phyloP scores from a whole-genome alignment of 2,797 vertebrate genomes.

The Tapirus indicus region DNA sequence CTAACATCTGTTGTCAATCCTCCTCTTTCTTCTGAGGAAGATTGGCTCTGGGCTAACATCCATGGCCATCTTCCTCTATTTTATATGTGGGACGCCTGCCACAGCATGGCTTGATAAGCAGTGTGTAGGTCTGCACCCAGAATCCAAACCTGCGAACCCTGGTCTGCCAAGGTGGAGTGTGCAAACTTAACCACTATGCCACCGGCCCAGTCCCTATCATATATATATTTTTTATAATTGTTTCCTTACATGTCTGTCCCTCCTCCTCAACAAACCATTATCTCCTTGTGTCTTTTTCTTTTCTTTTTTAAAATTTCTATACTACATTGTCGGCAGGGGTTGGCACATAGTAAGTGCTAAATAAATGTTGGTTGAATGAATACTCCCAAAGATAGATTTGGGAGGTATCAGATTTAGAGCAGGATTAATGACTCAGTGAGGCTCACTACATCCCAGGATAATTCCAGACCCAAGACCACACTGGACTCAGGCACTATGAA shows the following conservation, averaged over 20 bases:
- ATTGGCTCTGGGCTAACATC: no score
- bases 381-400: neutral
- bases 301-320: neutral
- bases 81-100: no score
- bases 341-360: neutral
- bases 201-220: no score
- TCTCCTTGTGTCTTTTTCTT: neutral
- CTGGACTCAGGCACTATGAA: neutral
- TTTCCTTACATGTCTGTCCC: neutral
- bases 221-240: neutral
- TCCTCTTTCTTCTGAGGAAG: no score
- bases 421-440: neutral
- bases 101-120: no score
- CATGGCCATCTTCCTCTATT: no score
- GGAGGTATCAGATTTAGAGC: neutral
- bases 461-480: neutral
- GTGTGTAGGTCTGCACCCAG: no score
- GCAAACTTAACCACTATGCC: no score
- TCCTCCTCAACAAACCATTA: neutral
- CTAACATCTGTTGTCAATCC: no score
- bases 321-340: neutral
- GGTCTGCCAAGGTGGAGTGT: no score
- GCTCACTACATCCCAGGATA: neutral
- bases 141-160: no score
- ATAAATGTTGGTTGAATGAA: constrained; percentile 15